These are phyloP conservation scores for Eueides isabella DNA, from an alignment of 1,140 invertebrate species.

Conservation along the genomic window DNA sequence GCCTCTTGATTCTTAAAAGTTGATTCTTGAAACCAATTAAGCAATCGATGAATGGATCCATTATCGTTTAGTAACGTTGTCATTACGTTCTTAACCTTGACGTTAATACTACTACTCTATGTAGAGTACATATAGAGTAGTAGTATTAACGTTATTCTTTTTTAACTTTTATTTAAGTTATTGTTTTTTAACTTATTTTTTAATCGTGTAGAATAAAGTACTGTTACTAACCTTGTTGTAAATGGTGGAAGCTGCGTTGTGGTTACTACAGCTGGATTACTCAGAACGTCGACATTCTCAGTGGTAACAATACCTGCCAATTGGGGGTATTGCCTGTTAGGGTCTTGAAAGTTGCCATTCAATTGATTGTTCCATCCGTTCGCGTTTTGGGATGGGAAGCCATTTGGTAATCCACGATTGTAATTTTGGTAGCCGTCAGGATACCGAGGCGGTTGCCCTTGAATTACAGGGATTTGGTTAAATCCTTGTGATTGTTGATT, in stretches of 20 bases:
- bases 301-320: neutral
- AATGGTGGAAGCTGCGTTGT: neutral
- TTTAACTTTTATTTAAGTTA: too few relatives aligned
- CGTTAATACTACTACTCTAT: too few relatives aligned
- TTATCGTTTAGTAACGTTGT: too few relatives aligned
- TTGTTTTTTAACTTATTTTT: too few relatives aligned
- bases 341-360: constrained; percentile 4
- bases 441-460: constrained; percentile 36
- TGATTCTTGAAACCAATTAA: too few relatives aligned
- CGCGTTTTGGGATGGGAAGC: constrained; percentile 24
- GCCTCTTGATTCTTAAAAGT: too few relatives aligned
- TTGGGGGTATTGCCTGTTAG: neutral
- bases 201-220: too few relatives aligned
- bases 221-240: neutral
- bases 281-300: neutral
- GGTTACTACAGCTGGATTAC: neutral
- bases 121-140: too few relatives aligned
- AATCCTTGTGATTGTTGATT: constrained; percentile 36
- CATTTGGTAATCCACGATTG: constrained; percentile 29
- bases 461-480: constrained; percentile 34
- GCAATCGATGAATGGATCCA: too few relatives aligned
- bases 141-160: too few relatives aligned
- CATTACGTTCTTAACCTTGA: too few relatives aligned
- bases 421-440: constrained; percentile 17
- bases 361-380: constrained; percentile 37